Conservation (phyloP, 2,888 invertebrate genomes). For the Drosophila demipolita region DNA sequence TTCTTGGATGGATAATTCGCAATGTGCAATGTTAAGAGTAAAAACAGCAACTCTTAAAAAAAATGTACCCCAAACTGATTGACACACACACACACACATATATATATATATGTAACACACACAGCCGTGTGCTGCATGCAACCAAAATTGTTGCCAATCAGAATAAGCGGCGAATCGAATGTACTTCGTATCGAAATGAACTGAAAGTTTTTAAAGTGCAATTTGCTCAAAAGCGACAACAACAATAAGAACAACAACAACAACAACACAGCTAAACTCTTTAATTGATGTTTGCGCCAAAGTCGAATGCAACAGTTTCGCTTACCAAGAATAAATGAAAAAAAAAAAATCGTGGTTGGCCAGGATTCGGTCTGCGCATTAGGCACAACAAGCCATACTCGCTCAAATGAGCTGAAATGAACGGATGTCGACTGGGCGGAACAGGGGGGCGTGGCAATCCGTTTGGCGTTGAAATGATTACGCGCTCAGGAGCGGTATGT, state of each 20-base stretch:
- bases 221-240: background rate
- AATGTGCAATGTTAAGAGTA: background rate
- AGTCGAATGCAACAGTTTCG: constrained; percentile 45
- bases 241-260: constrained; percentile 4
- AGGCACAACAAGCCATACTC: constrained; percentile 34
- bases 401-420: constrained; percentile 69
- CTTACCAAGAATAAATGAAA: constrained; percentile 7
- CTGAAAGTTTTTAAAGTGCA: constrained; percentile 45
- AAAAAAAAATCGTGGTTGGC: constrained; percentile 22
- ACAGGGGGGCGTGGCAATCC: background rate
- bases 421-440: constrained; percentile 25
- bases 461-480: constrained; percentile 47
- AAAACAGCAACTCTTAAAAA: background rate
- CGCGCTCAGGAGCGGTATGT: constrained; percentile 35
- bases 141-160: constrained; percentile 18
- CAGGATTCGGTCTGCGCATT: constrained; percentile 33
- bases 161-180: constrained; percentile 29
- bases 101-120: constrained; percentile 4
- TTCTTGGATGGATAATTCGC: background rate
- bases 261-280: constrained; percentile 30
- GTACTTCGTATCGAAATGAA: constrained; percentile 42
- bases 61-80: background rate
- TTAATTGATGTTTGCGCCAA: constrained; percentile 50
- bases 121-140: constrained; percentile 4
- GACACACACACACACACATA: constrained; percentile 6